Conservation (phyloP, 2,113 vertebrate genomes). For the Nerophis lumbriciformis region DNA sequence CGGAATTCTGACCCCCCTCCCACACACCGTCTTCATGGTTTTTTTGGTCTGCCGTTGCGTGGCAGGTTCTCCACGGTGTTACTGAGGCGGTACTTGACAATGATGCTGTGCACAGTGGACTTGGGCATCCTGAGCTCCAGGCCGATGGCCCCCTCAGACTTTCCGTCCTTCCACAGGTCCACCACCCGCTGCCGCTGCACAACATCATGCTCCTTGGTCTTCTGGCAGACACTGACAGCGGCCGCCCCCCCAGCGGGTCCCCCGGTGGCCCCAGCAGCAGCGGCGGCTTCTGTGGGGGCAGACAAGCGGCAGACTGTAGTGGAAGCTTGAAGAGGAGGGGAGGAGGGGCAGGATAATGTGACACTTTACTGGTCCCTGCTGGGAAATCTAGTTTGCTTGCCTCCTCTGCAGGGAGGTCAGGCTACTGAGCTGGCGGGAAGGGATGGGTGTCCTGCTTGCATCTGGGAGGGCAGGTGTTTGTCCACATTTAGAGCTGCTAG, state of each 20-base stretch:
- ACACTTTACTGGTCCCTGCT: constrained; percentile 56
- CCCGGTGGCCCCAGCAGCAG: constrained; percentile 52
- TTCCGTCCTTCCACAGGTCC: constrained; percentile 80
- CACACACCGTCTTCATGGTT: constrained; percentile 54
- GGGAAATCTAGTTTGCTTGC: constrained; percentile 41
- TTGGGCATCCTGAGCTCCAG: constrained; percentile 78
- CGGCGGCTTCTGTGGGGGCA: constrained; percentile 73
- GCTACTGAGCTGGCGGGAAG: constrained; percentile 36
- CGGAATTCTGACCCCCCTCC: background rate
- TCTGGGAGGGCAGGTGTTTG: constrained; percentile 38
- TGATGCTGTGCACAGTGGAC: constrained; percentile 81
- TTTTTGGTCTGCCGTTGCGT: constrained; percentile 75
- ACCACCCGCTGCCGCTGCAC: constrained; percentile 78
- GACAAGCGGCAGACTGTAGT: constrained; percentile 81
- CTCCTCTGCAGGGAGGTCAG: constrained; percentile 33
- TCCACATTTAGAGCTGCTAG: constrained; percentile 19
- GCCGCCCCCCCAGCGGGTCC: constrained; percentile 47
- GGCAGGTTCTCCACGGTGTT: constrained; percentile 80
- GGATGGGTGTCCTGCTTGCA: constrained; percentile 23
- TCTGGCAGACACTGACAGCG: constrained; percentile 65
- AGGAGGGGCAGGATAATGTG: constrained; percentile 54
- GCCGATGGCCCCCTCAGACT: constrained; percentile 77
- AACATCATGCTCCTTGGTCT: constrained; percentile 80
- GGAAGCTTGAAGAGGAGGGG: constrained; percentile 65
- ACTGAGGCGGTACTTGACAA: constrained; percentile 78